A percentile compares a stretch with the other conserved stretches of the same genome.
Conservation (phyloP, 2,888 invertebrate genomes). For the Drosophila mulleri region DNA sequence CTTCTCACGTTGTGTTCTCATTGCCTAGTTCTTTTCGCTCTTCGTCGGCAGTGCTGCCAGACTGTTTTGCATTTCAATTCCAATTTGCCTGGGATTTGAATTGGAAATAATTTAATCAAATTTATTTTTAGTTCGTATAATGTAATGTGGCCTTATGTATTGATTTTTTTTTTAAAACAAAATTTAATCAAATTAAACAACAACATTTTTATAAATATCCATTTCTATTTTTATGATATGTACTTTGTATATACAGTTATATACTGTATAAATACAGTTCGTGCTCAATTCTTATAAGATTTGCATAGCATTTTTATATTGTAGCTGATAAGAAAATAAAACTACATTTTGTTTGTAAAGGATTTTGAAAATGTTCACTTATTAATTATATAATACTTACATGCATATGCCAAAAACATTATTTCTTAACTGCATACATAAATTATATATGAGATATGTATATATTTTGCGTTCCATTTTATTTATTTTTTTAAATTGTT, state of each 20-base stretch:
- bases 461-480: too few relatives aligned
- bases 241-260: too few relatives aligned
- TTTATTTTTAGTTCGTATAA: background rate
- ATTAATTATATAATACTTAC: background rate
- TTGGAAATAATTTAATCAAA: background rate
- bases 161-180: too few relatives aligned
- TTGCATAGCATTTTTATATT: too few relatives aligned
- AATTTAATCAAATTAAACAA: too few relatives aligned
- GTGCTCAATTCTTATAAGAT: background rate
- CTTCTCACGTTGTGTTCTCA: background rate
- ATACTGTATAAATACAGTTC: too few relatives aligned
- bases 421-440: too few relatives aligned
- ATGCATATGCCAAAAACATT: too few relatives aligned
- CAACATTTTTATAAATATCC: too few relatives aligned
- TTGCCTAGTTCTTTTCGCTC: background rate
- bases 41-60: constrained; percentile 7
- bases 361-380: background rate
- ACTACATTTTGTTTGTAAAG: background rate
- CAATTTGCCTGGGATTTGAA: background rate
- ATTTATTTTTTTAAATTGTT: too few relatives aligned
- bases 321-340: background rate
- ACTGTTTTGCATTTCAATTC: background rate
- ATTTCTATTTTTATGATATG: too few relatives aligned
- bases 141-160: background rate
- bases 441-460: too few relatives aligned